These are phyloP conservation scores for Cryptoblepharus egeriae DNA, from an alignment of 2,797 vertebrate genomes.

Conservation along the genomic window DNA sequence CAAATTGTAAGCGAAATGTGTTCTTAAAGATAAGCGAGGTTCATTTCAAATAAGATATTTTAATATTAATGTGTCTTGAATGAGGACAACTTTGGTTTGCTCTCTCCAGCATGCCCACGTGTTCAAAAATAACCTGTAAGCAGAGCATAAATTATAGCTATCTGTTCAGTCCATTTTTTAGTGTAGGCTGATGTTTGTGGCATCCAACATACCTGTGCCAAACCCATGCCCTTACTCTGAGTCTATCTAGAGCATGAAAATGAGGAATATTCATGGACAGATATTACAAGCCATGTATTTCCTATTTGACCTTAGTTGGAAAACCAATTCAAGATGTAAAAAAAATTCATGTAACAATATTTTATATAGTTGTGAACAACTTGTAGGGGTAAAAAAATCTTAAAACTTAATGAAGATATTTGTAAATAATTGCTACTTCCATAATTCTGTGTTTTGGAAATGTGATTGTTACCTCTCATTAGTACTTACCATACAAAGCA, in stretches of 20 bases:
- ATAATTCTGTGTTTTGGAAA: background rate
- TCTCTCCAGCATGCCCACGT: too few relatives aligned
- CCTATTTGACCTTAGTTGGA: background rate
- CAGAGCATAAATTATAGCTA: background rate
- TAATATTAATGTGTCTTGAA: too few relatives aligned
- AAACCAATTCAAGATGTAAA: too few relatives aligned
- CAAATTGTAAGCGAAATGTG: too few relatives aligned
- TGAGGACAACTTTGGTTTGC: too few relatives aligned
- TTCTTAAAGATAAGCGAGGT: too few relatives aligned
- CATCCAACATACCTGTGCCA: background rate
- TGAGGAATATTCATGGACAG: too few relatives aligned
- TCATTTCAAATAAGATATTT: too few relatives aligned
- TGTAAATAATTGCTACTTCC: background rate
- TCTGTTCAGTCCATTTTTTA: background rate
- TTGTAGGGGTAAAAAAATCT: background rate
- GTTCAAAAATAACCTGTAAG: too few relatives aligned
- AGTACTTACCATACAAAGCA: background rate
- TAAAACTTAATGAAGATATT: background rate
- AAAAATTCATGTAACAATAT: too few relatives aligned
- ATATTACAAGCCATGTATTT: background rate
- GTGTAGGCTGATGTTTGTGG: background rate
- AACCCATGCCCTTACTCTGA: background rate
- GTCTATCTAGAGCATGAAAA: background rate
- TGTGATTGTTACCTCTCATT: background rate
- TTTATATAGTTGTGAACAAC: too few relatives aligned